Evolutionary conservation across 2,797 vertebrate species (phyloP).

Genomic region (Trichosurus vulpecula): DNA sequence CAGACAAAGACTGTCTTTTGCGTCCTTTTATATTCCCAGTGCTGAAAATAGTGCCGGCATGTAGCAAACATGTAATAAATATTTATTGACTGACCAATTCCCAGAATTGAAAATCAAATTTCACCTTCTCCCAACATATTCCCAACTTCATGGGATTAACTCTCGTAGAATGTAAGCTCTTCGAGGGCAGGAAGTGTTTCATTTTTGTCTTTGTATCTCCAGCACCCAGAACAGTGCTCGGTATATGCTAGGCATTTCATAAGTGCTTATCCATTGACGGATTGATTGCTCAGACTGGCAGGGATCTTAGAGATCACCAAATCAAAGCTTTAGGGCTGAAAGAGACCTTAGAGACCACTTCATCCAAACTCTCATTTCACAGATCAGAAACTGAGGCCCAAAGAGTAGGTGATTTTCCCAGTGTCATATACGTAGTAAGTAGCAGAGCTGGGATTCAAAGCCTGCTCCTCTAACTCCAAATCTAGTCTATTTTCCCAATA

Average conservation of each 20-base stretch:
- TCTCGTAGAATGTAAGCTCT: not conserved
- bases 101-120: not conserved
- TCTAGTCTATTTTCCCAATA: not conserved
- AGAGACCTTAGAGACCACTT: not conserved
- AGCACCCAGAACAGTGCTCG: not conserved
- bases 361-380: not conserved
- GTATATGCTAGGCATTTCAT: not conserved
- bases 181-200: not conserved
- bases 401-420: not conserved
- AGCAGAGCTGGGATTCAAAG: not conserved
- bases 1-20: not conserved
- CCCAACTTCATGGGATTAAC: not conserved
- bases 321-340: not conserved
- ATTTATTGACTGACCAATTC: not conserved
- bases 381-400: not conserved
- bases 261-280: not conserved
- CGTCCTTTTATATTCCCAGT: not conserved
- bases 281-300: not conserved
- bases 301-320: not conserved
- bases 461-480: not conserved
- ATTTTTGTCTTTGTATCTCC: not conserved
- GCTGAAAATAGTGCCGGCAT: not conserved
- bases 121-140: not conserved
- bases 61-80: not conserved
- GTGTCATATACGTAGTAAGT: not conserved